A percentile compares a stretch with the other conserved stretches of the same genome.
Evolutionary conservation across 2,888 invertebrate genomes (phyloP).

Genomic region (Plebejus melissa): DNA sequence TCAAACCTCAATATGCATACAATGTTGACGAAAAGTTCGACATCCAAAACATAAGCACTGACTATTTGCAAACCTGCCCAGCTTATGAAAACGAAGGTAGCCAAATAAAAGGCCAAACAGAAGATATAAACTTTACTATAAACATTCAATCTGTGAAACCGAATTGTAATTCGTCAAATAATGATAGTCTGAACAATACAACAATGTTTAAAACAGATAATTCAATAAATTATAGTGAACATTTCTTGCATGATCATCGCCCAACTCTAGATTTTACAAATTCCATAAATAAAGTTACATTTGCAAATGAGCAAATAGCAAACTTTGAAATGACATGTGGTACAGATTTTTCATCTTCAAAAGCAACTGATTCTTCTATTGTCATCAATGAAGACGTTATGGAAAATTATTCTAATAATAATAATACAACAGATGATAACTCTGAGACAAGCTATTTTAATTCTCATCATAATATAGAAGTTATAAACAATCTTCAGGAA

Average conservation of each 20-base stretch:
- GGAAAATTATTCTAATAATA: background rate
- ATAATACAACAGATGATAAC: background rate
- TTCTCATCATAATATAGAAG: background rate
- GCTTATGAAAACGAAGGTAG: conserved; percentile 42
- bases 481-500: background rate
- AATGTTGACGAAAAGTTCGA: conserved; percentile 34
- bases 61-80: conserved; percentile 46
- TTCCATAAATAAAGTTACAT: conserved; percentile 27
- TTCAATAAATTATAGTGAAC: conserved; percentile 54
- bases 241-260: conserved; percentile 42
- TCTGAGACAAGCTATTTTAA: background rate
- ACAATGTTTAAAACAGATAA: conserved; percentile 55
- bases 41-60: conserved; percentile 33
- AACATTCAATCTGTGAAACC: conserved; percentile 36
- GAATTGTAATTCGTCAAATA: conserved; percentile 12
- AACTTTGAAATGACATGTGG: conserved; percentile 4
- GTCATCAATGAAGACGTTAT: background rate
- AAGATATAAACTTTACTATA: conserved; percentile 57
- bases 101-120: conserved; percentile 44
- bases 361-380: background rate
- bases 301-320: conserved; percentile 25
- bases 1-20: conserved; percentile 41
- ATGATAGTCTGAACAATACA: conserved; percentile 36
- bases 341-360: background rate
- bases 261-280: conserved; percentile 48